Conservation (phyloP, 2,113 vertebrate species). For the Scartelaos histophorus region DNA sequence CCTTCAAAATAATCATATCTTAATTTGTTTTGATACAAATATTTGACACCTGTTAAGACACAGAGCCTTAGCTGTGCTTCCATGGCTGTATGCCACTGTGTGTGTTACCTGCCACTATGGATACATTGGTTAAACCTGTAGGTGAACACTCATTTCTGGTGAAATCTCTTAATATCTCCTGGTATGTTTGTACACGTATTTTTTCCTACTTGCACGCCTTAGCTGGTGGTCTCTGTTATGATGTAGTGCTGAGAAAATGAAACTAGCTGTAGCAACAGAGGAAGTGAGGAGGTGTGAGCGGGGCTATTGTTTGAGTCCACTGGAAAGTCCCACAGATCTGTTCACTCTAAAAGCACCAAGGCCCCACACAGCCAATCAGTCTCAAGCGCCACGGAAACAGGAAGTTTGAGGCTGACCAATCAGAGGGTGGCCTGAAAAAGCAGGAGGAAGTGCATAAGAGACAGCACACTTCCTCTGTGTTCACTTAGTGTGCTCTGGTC, state of each 20-base stretch:
- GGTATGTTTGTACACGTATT: background rate
- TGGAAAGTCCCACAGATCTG: conserved; percentile 62
- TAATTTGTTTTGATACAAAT: too few relatives aligned
- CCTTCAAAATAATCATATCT: too few relatives aligned
- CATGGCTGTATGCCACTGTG: too few relatives aligned
- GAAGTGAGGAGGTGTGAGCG: background rate
- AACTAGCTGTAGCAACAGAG: background rate
- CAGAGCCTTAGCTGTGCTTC: too few relatives aligned
- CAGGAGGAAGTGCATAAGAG: conserved; percentile 19
- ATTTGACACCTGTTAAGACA: too few relatives aligned
- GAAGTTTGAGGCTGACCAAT: conserved; percentile 65
- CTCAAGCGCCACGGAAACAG: conserved; percentile 49
- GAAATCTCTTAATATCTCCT: too few relatives aligned
- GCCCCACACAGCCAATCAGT: conserved; percentile 37
- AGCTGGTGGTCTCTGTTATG: background rate
- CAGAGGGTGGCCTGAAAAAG: conserved; percentile 56
- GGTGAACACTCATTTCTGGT: too few relatives aligned
- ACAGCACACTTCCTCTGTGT: conserved; percentile 38
- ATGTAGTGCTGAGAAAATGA: background rate
- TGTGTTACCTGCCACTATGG: too few relatives aligned
- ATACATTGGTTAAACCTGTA: too few relatives aligned
- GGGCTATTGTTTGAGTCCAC: conserved; percentile 38
- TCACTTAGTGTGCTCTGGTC: background rate
- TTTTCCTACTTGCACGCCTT: too few relatives aligned
- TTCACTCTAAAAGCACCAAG: conserved; percentile 18